Evolutionary conservation across 2,797 vertebrate species (phyloP), one percentile per base, ranked within the genome.

Genomic region (Malurus splendens): DNA sequence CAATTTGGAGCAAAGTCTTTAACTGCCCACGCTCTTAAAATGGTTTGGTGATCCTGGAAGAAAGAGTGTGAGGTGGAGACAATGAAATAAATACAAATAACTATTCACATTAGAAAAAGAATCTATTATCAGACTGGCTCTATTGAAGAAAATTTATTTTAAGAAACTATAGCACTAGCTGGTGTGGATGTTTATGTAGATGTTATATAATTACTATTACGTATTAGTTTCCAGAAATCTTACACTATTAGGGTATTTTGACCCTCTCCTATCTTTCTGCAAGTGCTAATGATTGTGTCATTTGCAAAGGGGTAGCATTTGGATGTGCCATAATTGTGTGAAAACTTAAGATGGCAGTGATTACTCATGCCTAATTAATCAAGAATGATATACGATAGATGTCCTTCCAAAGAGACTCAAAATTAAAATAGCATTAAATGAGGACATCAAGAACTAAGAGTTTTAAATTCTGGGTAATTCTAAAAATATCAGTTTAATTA

Each of bases 1-100:
- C 99, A 99, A 78, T 99, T 99, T 67, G 99, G 99, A 89, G 99
- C 99, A 90, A 99, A 99, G 93, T 99, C 99, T 96, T 99, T 99
- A 19, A 99, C 99, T 79, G 99, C 99, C 99, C 99, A 99, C 1
- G 99, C 99, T 96, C 99, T 98, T 95, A 99, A 94, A 96, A 99
- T 99, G 44, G 99, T 99, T 96, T 99, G 99, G 94, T 99, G 99
- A 94, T 99, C 99, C 99, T 99, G 93, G 93, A 92, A 94, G 54
- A 47, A 47, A 83, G 82, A 89, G 32, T 28, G 76, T 1, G 6
- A 87, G 55, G 13, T 84, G 12, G 87, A 54, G 47, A 70, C n/a
- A 86, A 56, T 54, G 23, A 51, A 60, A 81, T n/a, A 51, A 60
- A 81, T n/a, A 57, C 7, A 52, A 81, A 51, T 51, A 85, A 41